phyloP scores from a whole-genome alignment of 1,140 invertebrate genomes.

The Cotesia typhae region DNA sequence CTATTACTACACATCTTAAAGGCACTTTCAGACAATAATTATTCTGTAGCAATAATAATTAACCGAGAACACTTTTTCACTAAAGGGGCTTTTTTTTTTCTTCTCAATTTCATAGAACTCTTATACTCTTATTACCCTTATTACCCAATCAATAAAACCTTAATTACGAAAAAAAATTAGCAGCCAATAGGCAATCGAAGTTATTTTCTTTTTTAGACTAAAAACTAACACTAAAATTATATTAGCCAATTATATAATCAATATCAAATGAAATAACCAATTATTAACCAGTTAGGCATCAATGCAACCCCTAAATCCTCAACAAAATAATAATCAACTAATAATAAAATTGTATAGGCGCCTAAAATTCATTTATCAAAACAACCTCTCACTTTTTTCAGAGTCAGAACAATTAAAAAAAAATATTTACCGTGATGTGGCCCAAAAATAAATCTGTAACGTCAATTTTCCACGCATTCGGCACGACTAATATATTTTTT shows the following conservation, averaged over 20 bases:
- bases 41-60: neutral
- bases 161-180: conserved; percentile 5
- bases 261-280: conserved; percentile 26
- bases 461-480: neutral
- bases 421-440: neutral
- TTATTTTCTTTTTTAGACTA: conserved; percentile 1
- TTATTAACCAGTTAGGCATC: neutral
- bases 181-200: conserved; percentile 23
- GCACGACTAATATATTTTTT: neutral
- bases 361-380: too few relatives aligned
- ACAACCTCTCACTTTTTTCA: neutral
- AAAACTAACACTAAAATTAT: conserved; percentile 16
- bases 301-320: conserved; percentile 23
- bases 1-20: conserved; percentile 12
- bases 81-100: conserved; percentile 23
- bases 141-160: conserved; percentile 2
- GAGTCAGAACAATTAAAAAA: conserved; percentile 3
- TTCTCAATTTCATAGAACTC: neutral
- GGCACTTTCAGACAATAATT: conserved; percentile 30
- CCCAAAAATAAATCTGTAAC: neutral
- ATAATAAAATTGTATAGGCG: neutral
- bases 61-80: conserved; percentile 17
- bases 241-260: conserved; percentile 31
- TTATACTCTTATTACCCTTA: neutral
- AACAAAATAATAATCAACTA: conserved; percentile 3